Evolutionary conservation across 2,888 invertebrate genomes (phyloP), one percentile per base, ranked within the genome.

Genomic region (Holacanthella duospinosa): DNA sequence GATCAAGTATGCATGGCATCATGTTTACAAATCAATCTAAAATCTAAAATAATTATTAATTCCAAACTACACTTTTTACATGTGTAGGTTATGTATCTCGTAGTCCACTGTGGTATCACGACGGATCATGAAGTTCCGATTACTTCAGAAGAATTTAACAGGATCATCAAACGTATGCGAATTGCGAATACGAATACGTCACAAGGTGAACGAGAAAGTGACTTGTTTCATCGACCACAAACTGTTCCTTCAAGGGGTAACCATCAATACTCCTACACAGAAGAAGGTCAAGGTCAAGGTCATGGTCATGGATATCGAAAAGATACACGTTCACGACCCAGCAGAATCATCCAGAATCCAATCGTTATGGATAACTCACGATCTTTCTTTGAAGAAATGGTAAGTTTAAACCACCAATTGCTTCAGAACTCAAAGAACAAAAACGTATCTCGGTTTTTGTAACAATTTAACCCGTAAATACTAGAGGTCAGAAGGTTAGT

Each of bases 81-180:
- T n/a, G n/a, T n/a, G n/a, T 55, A 55, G 55, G 3, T 55, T 4
- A 55, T 55, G 55, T 55, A 28, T 21, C 27, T 55, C 25, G 55
- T 55, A 6, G 3, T 4, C 25, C 27, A 29, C 27, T 55, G 25
- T 21, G 55, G 55, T 3, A 9, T 55, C 28, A 28, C 55, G 3
- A 55, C 55, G 6, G 19, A 12, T 4, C 6, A 55, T 55, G 55
- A 55, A 55, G 19, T 27, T 16, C 19, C 55, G 21, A 27, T 55
- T 3, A 55, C 4, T 27, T 12, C 55, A 55, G 55, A 55, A 26
- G 55, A 55, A 21, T 55, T 55, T 27, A 4, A 55, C 6, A 4
- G 9, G 3, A 27, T 55, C 55, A 4, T 55, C 55, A 6, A 12
- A 12, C 24, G 55, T 4, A 29, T 26, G 55, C 24, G 55, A 4